phyloP scores from a whole-genome alignment of 2,888 invertebrate genomes.

The Leptinotarsa rubiginosa region DNA sequence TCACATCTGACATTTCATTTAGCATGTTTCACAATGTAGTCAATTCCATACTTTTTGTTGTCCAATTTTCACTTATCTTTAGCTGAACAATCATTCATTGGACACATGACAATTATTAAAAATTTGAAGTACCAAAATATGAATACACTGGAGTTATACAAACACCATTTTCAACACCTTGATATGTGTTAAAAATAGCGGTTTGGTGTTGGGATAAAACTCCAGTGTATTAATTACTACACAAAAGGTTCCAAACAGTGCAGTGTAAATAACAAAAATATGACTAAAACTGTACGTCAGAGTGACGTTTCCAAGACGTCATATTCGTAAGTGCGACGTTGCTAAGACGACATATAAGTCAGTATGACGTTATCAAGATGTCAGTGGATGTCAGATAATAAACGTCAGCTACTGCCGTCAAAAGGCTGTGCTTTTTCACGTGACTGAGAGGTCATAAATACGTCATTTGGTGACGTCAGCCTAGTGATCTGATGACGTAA shows the following conservation, averaged over 20 bases:
- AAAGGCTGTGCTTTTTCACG: slow-evolving; percentile 23
- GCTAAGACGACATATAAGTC: slow-evolving; percentile 12
- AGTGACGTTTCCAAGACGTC: slow-evolving; percentile 14
- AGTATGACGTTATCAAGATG: slow-evolving; percentile 13
- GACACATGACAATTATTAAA: neutral
- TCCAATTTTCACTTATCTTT: neutral
- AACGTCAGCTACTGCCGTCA: slow-evolving; percentile 21
- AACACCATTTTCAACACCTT: neutral
- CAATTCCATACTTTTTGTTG: neutral
- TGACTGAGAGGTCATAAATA: too few relatives aligned
- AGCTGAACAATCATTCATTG: slow-evolving; percentile 6
- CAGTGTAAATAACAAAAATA: neutral
- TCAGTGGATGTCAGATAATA: slow-evolving; percentile 14
- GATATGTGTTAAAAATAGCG: neutral
- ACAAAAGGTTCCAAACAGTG: neutral
- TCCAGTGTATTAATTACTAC: too few relatives aligned
- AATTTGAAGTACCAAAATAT: slow-evolving; percentile 1
- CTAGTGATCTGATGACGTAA: too few relatives aligned
- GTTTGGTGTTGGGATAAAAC: neutral
- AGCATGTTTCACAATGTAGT: neutral
- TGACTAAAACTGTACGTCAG: neutral
- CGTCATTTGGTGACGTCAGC: slow-evolving; percentile 11
- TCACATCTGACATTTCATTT: neutral
- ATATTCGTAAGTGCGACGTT: slow-evolving; percentile 8
- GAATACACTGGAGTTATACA: neutral